Base-by-base conservation (phyloP, 2,888 invertebrate species). In the Andrena haemorrhoa region DNA sequence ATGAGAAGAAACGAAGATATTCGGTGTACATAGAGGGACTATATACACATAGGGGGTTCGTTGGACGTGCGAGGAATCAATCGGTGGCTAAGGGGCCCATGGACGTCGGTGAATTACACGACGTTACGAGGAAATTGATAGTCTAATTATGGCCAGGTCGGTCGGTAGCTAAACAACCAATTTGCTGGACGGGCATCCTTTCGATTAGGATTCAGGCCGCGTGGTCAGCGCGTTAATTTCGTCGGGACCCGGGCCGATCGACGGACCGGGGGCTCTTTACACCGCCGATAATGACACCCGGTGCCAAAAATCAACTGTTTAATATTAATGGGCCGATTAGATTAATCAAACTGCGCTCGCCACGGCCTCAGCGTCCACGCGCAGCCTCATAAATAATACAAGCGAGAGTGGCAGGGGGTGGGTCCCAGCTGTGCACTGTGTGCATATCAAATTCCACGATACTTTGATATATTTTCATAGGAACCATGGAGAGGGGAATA, bases 241-340 rank as follows among this genome's bases (percentile, higher is more conserved):
- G 88, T 83, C 82, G 73, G 81, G 79, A 64, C 33, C 29, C 72
- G n/a, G 23, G 29, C 31, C 51, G 56, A 73, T 64, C 69, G 56
- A 51, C 49, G 68, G 51, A 77, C 80, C 69, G 71, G 79, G 65
- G 8, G 56, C 56, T 87, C 84, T 86, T 84, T 86, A 86, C 89
- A 83, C 88, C 79, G 86, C 82, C 88, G 89, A 90, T 91, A 91
- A 91, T 91, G 89, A 90, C 89, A 86, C 75, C 85, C 87, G 88
- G 84, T 90, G 89, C 85, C 84, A 85, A 88, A 91, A 89, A 89
- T 89, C 90, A 84, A 85, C 88, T 88, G 86, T 87, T 91, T 86
- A 90, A 92, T 92, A 92, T 91, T 92, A 90, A 92, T 92, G 83
- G 85, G 70, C 70, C 85, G 89, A 91, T 91, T 91, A 91, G 88